Percentiles rank a stretch among this genome's conserved stretches.
Evolutionary conservation across 2,888 invertebrate species (phyloP).

Genomic region (Drosophila pegasa): DNA sequence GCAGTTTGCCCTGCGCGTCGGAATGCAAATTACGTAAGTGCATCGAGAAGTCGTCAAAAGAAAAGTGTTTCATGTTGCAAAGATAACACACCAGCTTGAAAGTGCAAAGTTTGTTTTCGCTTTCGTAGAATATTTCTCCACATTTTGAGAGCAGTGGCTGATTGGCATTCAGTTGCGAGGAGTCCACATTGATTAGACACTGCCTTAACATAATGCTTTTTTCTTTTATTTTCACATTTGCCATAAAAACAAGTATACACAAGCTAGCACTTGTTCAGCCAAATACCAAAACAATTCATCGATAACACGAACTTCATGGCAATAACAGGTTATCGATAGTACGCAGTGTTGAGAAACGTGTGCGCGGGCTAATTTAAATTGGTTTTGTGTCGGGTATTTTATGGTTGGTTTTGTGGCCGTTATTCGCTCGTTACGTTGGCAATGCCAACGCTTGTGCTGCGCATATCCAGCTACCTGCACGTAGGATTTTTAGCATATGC

Average conservation of each 20-base stretch:
- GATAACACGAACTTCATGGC: constrained; percentile 18
- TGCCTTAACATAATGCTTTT: constrained; percentile 67
- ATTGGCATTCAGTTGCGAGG: constrained; percentile 54
- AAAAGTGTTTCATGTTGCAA: constrained; percentile 71
- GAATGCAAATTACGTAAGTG: constrained; percentile 70
- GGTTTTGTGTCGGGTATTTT: not conserved
- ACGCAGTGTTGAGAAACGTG: constrained; percentile 17
- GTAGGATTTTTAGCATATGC: constrained; percentile 66
- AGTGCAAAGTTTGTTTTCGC: constrained; percentile 47
- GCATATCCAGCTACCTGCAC: constrained; percentile 77
- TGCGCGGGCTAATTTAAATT: constrained; percentile 29
- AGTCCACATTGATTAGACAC: constrained; percentile 62
- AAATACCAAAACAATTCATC: constrained; percentile 24
- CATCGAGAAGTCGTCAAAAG: constrained; percentile 64
- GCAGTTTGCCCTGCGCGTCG: constrained; percentile 43
- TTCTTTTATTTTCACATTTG: constrained; percentile 30
- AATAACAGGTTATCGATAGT: constrained; percentile 29
- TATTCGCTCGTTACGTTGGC: constrained; percentile 38
- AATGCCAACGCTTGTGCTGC: constrained; percentile 75
- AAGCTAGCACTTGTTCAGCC: constrained; percentile 19
- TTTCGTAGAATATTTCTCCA: constrained; percentile 70
- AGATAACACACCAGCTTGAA: constrained; percentile 65
- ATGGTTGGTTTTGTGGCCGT: constrained; percentile 27
- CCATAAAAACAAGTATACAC: constrained; percentile 37
- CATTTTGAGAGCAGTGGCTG: constrained; percentile 63